Evolutionary conservation across 2,888 invertebrate genomes (phyloP).

Genomic region (Chaitophorus viminalis): DNA sequence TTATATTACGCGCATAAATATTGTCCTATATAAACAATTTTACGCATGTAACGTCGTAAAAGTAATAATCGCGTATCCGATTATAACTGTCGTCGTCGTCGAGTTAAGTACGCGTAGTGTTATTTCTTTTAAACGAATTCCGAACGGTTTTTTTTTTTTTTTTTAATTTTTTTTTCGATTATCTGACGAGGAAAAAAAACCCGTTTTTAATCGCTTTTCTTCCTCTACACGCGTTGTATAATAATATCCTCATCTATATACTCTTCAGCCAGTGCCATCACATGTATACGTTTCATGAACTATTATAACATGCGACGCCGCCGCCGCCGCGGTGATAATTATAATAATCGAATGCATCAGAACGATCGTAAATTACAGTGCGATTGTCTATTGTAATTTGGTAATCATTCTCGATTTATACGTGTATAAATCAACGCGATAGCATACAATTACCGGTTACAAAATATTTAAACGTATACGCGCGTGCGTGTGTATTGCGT

Average conservation of each 20-base stretch:
- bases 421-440: background rate
- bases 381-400: background rate
- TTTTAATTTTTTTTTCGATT: background rate
- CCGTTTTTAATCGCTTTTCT: background rate
- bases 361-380: background rate
- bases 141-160: background rate
- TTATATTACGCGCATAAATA: background rate
- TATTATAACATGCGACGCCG: background rate
- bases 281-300: background rate
- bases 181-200: constrained; percentile 9
- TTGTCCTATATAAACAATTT: background rate
- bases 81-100: background rate
- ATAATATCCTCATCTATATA: background rate
- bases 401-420: background rate
- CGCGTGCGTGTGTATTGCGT: background rate
- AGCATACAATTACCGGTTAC: background rate
- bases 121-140: constrained; percentile 10
- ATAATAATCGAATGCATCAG: background rate
- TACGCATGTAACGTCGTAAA: background rate
- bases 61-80: background rate
- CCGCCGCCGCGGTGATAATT: background rate
- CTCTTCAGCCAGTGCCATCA: background rate
- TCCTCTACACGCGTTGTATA: background rate
- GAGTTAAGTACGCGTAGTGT: background rate
- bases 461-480: background rate